Base-by-base conservation (phyloP, 2,113 vertebrate species). In the Plecotus auritus region DNA sequence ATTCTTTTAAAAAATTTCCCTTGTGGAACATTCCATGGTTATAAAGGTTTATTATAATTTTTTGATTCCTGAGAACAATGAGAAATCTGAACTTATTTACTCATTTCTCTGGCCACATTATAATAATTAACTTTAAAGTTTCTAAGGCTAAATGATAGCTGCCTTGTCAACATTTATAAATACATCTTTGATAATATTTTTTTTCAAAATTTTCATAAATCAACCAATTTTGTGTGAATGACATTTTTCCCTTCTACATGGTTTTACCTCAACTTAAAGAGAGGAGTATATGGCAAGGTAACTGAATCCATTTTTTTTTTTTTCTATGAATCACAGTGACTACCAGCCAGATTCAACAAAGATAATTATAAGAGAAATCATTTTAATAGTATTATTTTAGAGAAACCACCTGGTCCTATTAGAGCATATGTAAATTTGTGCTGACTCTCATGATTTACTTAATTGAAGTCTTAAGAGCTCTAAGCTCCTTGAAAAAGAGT, bases 371-470 rank as follows among this genome's bases (percentile, higher is more conserved):
- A 83, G 14, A 61, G 1, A 30, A 9, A 80, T 0, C 8, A 11
- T 32, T 94, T 70, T 78, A 90, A 66, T 42, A 70, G 49, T 61
- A 93, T 73, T 93, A 83, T 92, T 91, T 87, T 76, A 35, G 32
- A 70, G 81, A 80, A 92, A 28, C 4, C 26, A 76, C 40, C 1
- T 35, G 26, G 30, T 9, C 86, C 9, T 83, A 30, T 28, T 30
- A 87, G 11, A 93, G 16, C 4, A 32, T 45, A 40, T 47, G 2
- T 51, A 91, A 88, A 59, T 78, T 87, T 61, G 23, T 51, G 2
- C 26, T 89, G 66, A 54, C 30, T 85, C 9, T 72, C 5, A 56
- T 35, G 49, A 70, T 18, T 76, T 72, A 69, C 32, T 92, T 94
- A 86, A 90, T 13, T 87, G n/a, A 92, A 93, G 45, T 86, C 22